Evolutionary conservation across 1,140 invertebrate species (phyloP).

Genomic region (Tachypleus tridentatus): DNA sequence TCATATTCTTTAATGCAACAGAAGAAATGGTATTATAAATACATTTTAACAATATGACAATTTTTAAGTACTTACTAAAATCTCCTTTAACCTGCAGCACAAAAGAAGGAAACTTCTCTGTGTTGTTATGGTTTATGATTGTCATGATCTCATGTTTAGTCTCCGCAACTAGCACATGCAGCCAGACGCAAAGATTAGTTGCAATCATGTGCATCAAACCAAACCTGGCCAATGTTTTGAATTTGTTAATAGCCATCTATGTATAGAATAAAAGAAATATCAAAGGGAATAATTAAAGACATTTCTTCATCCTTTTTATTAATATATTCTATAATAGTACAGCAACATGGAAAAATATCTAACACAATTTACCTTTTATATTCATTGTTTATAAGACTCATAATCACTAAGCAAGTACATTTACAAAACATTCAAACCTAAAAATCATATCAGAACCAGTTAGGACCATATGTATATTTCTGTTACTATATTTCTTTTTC

Average conservation of each 20-base stretch:
- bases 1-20: too few species aligned
- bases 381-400: too few species aligned
- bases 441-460: too few species aligned
- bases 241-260: slow-evolving; percentile 46
- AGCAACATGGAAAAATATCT: not conserved
- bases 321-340: not conserved
- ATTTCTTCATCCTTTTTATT: not conserved
- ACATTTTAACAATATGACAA: not conserved
- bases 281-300: too few species aligned
- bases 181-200: slow-evolving; percentile 90
- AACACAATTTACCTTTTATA: not conserved
- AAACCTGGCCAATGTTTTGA: slow-evolving; percentile 57
- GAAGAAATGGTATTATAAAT: not conserved
- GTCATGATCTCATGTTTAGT: slow-evolving; percentile 79
- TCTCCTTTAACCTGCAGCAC: too few species aligned
- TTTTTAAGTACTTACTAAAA: too few species aligned
- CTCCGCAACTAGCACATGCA: slow-evolving; percentile 81
- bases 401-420: too few species aligned
- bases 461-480: too few species aligned
- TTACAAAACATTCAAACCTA: too few species aligned
- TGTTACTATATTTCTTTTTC: too few species aligned
- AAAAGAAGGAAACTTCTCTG: not conserved
- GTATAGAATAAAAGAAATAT: not conserved
- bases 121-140: slow-evolving; percentile 24
- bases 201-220: slow-evolving; percentile 93